phyloP scores from a whole-genome alignment of 2,113 vertebrate genomes.

The Xenus cinereus region DNA sequence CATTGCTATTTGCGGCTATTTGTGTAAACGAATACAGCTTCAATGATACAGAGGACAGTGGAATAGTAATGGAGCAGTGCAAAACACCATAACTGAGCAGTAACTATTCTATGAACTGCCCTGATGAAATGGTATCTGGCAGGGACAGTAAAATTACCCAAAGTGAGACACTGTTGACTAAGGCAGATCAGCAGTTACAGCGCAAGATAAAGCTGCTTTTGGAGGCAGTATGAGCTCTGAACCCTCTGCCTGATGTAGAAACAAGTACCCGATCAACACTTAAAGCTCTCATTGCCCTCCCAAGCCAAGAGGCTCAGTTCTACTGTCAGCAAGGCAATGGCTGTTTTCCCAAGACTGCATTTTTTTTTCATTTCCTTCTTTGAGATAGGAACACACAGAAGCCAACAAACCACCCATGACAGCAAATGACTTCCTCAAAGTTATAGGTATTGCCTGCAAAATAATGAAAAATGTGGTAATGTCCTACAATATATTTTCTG shows the following conservation, averaged over 20 bases:
- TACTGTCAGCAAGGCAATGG: not conserved
- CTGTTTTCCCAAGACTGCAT: not conserved
- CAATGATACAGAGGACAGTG: not conserved
- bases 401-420: not conserved
- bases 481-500: not conserved
- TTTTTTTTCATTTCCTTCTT: not conserved
- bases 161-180: not conserved
- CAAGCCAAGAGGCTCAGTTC: not conserved
- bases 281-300: not conserved
- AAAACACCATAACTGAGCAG: not conserved
- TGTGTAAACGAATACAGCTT: constrained; percentile 43
- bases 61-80: not conserved
- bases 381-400: not conserved
- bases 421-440: not conserved
- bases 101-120: not conserved
- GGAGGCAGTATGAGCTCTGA: not conserved
- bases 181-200: not conserved
- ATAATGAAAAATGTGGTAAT: not conserved
- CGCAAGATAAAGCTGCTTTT: not conserved
- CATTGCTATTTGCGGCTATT: constrained; percentile 62
- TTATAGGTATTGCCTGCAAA: not conserved
- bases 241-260: not conserved
- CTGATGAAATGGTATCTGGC: not conserved
- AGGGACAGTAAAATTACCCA: not conserved
- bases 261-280: not conserved